A percentile compares a stretch with the other conserved stretches of the same genome.
Conservation (phyloP, 2,113 vertebrate genomes). For the Grus americana region DNA sequence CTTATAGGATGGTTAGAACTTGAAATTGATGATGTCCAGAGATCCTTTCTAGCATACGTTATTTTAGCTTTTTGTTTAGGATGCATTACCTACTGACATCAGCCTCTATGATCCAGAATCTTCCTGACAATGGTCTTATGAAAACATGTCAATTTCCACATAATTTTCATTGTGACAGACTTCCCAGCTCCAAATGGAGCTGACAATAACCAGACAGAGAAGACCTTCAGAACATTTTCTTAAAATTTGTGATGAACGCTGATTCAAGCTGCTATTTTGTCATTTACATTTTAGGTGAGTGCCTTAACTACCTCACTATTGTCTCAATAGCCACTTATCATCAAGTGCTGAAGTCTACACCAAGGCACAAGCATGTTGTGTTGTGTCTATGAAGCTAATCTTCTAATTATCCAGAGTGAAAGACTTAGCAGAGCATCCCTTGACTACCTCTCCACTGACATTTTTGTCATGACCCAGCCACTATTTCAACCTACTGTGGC, state of each 20-base stretch:
- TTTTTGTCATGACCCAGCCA: background rate
- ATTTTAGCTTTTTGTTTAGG: background rate
- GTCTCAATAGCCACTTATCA: background rate
- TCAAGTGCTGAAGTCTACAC: background rate
- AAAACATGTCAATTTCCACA: background rate
- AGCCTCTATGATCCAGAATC: background rate
- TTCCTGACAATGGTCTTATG: background rate
- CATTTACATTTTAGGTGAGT: background rate
- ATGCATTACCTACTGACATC: background rate
- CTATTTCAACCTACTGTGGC: background rate
- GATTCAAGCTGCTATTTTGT: background rate
- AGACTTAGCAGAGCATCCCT: background rate
- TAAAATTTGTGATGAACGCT: background rate
- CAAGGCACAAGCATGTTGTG: background rate
- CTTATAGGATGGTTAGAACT: background rate
- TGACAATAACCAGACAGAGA: background rate
- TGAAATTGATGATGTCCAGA: background rate
- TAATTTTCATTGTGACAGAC: background rate
- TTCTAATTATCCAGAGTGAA: background rate
- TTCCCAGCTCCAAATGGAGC: background rate
- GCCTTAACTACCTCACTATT: background rate
- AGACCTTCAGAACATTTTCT: background rate
- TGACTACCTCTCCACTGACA: accelerated
- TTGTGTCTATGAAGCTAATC: background rate
- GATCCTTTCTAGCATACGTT: background rate